These are phyloP conservation scores for Uloborus diversus DNA, from an alignment of 1,140 invertebrate species.

Conservation along the genomic window DNA sequence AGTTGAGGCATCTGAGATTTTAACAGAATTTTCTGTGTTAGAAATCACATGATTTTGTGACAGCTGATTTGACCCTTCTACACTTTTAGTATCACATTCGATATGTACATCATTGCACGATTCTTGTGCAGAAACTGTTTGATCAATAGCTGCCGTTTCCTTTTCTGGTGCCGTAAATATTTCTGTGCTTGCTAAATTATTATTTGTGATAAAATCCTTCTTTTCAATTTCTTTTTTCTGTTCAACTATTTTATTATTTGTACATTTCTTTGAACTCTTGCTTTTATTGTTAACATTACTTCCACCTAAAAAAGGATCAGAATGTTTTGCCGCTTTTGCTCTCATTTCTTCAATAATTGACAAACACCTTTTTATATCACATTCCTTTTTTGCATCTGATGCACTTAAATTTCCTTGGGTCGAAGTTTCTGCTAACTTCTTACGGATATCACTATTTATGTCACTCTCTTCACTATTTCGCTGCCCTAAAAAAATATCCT, in stretches of 20 bases:
- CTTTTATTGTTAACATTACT: constrained; percentile 11
- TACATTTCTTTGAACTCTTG: constrained; percentile 1
- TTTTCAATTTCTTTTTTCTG: too few species aligned
- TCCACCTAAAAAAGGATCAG: constrained; percentile 50
- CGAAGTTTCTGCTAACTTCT: neutral
- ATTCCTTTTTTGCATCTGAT: neutral
- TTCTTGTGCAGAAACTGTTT: too few species aligned
- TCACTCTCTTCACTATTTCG: constrained; percentile 42
- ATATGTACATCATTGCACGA: too few species aligned
- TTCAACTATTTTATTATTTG: neutral
- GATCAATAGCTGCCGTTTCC: too few species aligned
- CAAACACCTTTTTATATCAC: neutral
- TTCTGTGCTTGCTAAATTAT: too few species aligned
- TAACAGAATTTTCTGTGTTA: too few species aligned
- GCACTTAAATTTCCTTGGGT: neutral
- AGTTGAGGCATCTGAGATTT: too few species aligned
- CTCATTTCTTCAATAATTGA: neutral
- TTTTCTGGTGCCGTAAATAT: too few species aligned
- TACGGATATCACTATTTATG: neutral
- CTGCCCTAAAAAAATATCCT: constrained; percentile 50
- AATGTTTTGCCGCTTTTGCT: neutral
- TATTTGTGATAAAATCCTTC: too few species aligned
- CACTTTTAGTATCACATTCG: too few species aligned
- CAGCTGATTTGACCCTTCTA: too few species aligned
- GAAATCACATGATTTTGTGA: too few species aligned